A percentile compares a stretch with the other conserved stretches of the same genome.
Conservation (phyloP, 2,797 vertebrate species). For the Phrynocephalus vlangalii region DNA sequence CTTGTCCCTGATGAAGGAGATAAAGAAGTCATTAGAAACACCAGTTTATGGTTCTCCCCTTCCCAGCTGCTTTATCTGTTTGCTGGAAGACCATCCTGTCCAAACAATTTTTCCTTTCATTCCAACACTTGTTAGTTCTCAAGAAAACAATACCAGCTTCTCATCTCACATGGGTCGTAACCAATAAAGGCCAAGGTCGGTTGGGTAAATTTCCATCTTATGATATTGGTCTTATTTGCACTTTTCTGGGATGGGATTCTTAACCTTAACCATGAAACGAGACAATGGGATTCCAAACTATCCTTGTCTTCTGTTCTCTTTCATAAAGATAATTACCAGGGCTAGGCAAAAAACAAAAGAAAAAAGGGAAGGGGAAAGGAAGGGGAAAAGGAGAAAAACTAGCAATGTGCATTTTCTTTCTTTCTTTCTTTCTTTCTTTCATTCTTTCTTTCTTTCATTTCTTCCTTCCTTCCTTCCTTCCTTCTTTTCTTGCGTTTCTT, state of each 20-base stretch:
- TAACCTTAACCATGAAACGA: neutral
- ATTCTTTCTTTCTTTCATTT: too few species aligned
- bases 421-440: too few species aligned
- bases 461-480: too few species aligned
- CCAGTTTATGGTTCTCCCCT: slow-evolving; percentile 31
- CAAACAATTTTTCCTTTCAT: slow-evolving; percentile 12
- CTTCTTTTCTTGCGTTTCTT: too few species aligned
- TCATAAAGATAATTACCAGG: neutral
- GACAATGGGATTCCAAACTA: neutral
- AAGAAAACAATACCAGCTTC: slow-evolving; percentile 29
- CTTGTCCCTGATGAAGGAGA: slow-evolving; percentile 42
- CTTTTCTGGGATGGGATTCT: neutral
- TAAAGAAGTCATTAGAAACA: slow-evolving; percentile 35
- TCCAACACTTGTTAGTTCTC: slow-evolving; percentile 43
- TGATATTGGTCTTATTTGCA: neutral
- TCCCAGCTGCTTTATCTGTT: slow-evolving; percentile 35
- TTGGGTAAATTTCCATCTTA: neutral
- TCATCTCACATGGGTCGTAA: slow-evolving; percentile 40
- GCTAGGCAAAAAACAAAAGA: neutral
- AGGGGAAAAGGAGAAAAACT: too few species aligned
- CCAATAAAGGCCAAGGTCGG: neutral
- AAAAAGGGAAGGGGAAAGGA: too few species aligned
- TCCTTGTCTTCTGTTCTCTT: neutral
- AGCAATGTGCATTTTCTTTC: too few species aligned
- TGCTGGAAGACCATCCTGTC: slow-evolving; percentile 33